Conservation (phyloP, 2,113 vertebrate species). For the Macaca nemestrina region DNA sequence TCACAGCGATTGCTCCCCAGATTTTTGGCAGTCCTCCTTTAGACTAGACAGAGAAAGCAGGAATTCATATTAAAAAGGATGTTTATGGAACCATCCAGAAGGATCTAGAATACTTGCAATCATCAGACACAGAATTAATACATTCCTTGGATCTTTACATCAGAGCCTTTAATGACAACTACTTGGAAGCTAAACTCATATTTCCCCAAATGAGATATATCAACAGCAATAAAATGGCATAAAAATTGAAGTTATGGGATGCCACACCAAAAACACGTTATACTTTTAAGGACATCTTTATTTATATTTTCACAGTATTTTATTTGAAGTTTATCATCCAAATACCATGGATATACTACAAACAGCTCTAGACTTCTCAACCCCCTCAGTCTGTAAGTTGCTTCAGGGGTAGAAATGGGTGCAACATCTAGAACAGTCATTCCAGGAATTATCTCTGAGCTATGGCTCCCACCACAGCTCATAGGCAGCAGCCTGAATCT, state of each 20-base stretch:
- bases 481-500: conserved; percentile 58
- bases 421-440: conserved; percentile 30
- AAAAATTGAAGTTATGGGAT: background rate
- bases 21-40: conserved; percentile 7
- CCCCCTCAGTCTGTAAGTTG: background rate
- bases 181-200: background rate
- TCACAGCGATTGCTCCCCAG: background rate
- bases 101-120: background rate
- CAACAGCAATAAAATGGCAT: background rate
- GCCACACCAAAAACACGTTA: background rate
- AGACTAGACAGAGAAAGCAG: background rate
- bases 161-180: background rate
- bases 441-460: conserved; percentile 51
- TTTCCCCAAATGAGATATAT: background rate
- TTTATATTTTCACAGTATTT: conserved; percentile 44
- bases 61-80: background rate
- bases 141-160: background rate
- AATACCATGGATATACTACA: background rate
- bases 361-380: conserved; percentile 4
- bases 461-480: conserved; percentile 37
- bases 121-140: background rate
- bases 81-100: background rate
- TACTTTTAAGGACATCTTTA: background rate
- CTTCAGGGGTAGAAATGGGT: conserved; percentile 32
- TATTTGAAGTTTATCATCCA: conserved; percentile 46